Conservation (phyloP, 2,888 invertebrate species). For the Hoplodrina ambigua region DNA sequence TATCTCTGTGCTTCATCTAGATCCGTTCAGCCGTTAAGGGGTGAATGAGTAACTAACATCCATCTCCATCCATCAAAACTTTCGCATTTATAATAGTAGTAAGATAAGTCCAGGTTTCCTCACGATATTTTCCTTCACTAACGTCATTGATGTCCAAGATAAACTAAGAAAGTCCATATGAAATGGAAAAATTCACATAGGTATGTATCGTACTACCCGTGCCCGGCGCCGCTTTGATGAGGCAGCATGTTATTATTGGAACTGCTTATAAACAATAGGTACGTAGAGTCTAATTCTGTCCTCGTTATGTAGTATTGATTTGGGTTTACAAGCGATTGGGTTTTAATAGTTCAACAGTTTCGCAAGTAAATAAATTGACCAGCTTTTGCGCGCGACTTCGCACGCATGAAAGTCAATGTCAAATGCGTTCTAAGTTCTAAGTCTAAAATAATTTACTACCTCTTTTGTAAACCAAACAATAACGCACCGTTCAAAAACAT, state of each 20-base stretch:
- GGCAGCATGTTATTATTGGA: conserved; percentile 12
- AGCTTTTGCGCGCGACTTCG: not conserved
- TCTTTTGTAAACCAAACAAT: conserved; percentile 18
- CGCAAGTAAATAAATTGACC: conserved; percentile 1
- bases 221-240: conserved; percentile 5
- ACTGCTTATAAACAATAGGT: conserved; percentile 5
- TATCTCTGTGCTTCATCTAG: too few relatives aligned
- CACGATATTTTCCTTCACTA: too few relatives aligned
- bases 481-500: conserved; percentile 12
- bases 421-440: not conserved
- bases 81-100: too few relatives aligned
- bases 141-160: too few relatives aligned
- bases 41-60: too few relatives aligned
- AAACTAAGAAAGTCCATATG: too few relatives aligned
- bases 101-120: too few relatives aligned
- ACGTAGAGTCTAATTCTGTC: conserved; percentile 36
- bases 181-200: too few relatives aligned
- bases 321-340: conserved; percentile 34
- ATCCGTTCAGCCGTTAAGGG: too few relatives aligned
- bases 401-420: not conserved
- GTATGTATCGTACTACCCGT: too few relatives aligned
- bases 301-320: conserved; percentile 23
- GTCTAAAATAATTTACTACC: not conserved
- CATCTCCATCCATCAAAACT: too few relatives aligned
- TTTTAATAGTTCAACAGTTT: conserved; percentile 36